Conservation (phyloP, 2,113 vertebrate species). For the Cettia cetti region DNA sequence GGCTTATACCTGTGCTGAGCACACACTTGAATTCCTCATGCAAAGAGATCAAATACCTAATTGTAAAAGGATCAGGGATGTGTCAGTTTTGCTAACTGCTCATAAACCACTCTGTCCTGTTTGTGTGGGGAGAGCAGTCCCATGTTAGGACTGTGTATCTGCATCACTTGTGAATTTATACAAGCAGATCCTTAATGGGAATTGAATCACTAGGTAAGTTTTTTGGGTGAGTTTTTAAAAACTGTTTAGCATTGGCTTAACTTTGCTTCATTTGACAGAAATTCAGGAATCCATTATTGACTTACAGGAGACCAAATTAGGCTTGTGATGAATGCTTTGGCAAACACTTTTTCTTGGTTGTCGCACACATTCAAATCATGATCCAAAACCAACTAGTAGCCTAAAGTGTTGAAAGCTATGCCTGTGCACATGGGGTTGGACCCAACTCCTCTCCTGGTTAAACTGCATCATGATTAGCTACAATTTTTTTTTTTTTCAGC, state of each 20-base stretch:
- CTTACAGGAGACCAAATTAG: constrained; percentile 6
- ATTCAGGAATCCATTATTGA: constrained; percentile 40
- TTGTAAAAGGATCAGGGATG: neutral
- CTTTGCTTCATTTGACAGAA: constrained; percentile 28
- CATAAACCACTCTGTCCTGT: neutral
- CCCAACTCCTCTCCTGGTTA: neutral
- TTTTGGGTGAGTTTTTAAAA: constrained; percentile 3
- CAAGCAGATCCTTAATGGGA: neutral
- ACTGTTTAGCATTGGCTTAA: constrained; percentile 13
- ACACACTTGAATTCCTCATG: neutral
- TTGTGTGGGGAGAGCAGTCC: neutral
- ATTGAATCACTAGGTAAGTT: neutral
- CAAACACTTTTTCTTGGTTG: neutral
- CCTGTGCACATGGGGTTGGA: neutral
- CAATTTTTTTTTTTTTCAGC: neutral
- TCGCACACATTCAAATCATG: neutral
- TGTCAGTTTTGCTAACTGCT: neutral
- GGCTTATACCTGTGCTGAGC: neutral
- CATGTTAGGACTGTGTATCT: neutral
- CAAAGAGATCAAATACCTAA: neutral
- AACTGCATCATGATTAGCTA: neutral
- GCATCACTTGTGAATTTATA: neutral
- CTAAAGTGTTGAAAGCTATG: neutral
- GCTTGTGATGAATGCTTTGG: constrained; percentile 4
- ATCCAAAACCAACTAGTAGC: neutral